Evolutionary conservation across 2,797 vertebrate genomes (phyloP), one percentile per base, ranked within the genome.

Genomic region (Pagetopsis macropterus): DNA sequence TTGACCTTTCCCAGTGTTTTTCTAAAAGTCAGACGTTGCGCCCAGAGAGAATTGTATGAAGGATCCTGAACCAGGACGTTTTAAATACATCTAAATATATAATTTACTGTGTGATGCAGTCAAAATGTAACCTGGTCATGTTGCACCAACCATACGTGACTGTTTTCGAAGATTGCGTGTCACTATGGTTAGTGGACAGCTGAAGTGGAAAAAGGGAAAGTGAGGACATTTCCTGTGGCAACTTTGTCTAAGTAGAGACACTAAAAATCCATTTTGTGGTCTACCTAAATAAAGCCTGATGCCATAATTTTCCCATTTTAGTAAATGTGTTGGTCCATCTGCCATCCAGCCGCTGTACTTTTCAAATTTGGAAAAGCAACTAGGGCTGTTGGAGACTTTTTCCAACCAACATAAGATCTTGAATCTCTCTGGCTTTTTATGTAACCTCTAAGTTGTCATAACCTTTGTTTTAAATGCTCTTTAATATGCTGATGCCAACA

Each of bases 221-320:
- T 70, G 64, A 84, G 72, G 73, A 76, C 77, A 75, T 82, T 81
- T 86, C 67, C 79, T 71, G 59, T 40, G 62, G 71, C 50, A 65
- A 81, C 70, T 50, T 77, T 49, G 65, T 50, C 55, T 23, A 59
- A 66, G 50, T 67, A 59, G 23, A 82, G 76, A 62, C 55, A 57
- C 70, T 68, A 79, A 86, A 82, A 70, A 70, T 56, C 31, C 40
- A 21, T 72, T 83, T 73, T 83, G 81, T 75, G 86, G 86, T 76
- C 15, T 16, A 81, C 40, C 50, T 78, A 82, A 88, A 85, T 77
- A 85, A 78, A 85, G 60, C 11, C 60, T 61, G 37, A 84, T 84
- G 84, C 52, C 83, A 81, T 86, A 72, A 77, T 72, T 8, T 62
- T 77, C 64, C 73, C 49, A 70, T 76, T 86, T 88, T 66, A 80